phyloP scores from a whole-genome alignment of 2,888 invertebrate species.

The Xestia sexstrigata region DNA sequence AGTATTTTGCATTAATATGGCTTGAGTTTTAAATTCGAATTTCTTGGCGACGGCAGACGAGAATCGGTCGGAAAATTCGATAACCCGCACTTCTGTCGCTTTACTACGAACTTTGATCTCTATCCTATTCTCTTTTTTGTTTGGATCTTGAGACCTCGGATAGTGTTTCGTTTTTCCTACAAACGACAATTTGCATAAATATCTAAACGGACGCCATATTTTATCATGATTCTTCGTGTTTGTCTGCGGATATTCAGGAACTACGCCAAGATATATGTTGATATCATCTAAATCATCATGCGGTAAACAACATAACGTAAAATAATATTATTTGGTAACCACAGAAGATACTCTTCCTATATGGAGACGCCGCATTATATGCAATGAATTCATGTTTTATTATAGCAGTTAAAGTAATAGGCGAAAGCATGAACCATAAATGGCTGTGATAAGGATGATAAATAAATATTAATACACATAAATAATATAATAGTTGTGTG shows the following conservation, averaged over 20 bases:
- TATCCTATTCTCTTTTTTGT: constrained; percentile 27
- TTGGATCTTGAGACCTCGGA: constrained; percentile 11
- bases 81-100: constrained; percentile 61
- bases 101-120: constrained; percentile 58
- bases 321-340: constrained; percentile 51
- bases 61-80: constrained; percentile 61
- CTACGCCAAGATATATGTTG: constrained; percentile 61
- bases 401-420: constrained; percentile 30
- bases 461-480: constrained; percentile 7
- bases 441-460: constrained; percentile 19
- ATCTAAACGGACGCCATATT: constrained; percentile 50
- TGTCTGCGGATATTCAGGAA: constrained; percentile 38
- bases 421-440: constrained; percentile 20
- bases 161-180: constrained; percentile 36
- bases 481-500: not conserved
- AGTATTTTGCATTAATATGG: constrained; percentile 69
- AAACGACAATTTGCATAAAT: constrained; percentile 52
- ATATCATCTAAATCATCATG: constrained; percentile 68
- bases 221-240: constrained; percentile 48
- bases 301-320: constrained; percentile 58
- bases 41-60: constrained; percentile 62
- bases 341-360: constrained; percentile 20
- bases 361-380: constrained; percentile 34
- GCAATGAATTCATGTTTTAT: constrained; percentile 52
- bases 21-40: constrained; percentile 66